These are phyloP conservation scores for Seriola rivoliana DNA, from an alignment of 2,113 vertebrate species.

Conservation along the genomic window DNA sequence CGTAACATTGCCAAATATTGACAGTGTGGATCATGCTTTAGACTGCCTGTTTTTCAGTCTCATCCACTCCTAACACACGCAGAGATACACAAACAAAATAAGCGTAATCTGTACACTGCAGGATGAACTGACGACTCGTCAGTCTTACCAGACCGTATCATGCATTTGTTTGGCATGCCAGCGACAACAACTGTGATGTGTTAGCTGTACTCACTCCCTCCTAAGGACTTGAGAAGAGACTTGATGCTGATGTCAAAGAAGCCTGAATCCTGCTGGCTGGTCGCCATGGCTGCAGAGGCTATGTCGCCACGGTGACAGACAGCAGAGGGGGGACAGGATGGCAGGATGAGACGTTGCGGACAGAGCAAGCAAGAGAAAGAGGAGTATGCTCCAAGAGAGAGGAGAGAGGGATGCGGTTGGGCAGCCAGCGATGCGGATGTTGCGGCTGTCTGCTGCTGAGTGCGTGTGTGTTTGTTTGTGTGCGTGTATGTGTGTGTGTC, in stretches of 20 bases:
- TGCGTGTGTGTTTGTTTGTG: conserved; percentile 33
- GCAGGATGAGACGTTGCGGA: conserved; percentile 71
- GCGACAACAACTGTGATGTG: conserved; percentile 40
- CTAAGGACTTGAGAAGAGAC: conserved; percentile 85
- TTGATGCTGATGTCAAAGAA: conserved; percentile 88
- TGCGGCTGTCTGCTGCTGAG: conserved; percentile 71
- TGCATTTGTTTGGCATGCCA: conserved; percentile 25
- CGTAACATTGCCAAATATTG: conserved; percentile 61
- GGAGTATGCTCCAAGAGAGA: conserved; percentile 22
- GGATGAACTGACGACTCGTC: conserved; percentile 3
- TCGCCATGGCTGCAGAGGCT: conserved; percentile 84
- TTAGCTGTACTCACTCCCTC: conserved; percentile 83
- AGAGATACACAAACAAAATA: conserved; percentile 30
- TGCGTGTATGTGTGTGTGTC: conserved; percentile 34
- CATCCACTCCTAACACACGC: background rate
- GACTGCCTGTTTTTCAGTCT: conserved; percentile 18
- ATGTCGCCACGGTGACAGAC: conserved; percentile 82
- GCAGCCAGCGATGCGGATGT: conserved; percentile 70
- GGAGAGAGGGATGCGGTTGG: conserved; percentile 60
- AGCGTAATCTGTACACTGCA: conserved; percentile 12
- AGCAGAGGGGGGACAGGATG: conserved; percentile 73
- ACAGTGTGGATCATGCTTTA: conserved; percentile 48
- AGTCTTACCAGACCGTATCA: background rate
- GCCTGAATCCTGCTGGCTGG: conserved; percentile 85
- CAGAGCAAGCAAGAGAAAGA: conserved; percentile 60